Base-by-base conservation (phyloP, 2,797 vertebrate species). In the Cirrhinus mrigala region DNA sequence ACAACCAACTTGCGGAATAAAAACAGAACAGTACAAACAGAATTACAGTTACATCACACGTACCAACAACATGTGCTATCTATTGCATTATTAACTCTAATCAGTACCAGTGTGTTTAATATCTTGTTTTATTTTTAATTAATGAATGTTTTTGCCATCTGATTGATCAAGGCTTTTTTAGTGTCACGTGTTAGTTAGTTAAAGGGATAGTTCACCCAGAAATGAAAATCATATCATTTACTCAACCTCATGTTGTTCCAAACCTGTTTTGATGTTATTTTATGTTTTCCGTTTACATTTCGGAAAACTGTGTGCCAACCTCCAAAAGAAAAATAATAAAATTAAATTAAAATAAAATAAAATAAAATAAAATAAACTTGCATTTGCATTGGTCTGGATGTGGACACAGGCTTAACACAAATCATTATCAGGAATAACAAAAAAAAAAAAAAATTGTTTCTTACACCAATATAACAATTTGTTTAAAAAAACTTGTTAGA, bases 101-200 rank as follows among this genome's bases (percentile, higher is more conserved):
- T 76, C 5, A 76, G 73, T 22, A 22, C 50, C 18, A 12, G 27
- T 75, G 46, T 52, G 71, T 75, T 75, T 75, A 50, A 52, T 74
- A 50, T 50, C 46, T 74, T 74, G 24, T 48, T 18, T 74, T 74
- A 52, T 74, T 50, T 74, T 50, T 74, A 50, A 74, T 76, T 76
- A n/a, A 56, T 58, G 1, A 58, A 76, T 58, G 6, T 40, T 76
- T 76, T 78, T 52, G 8, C 76, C 37, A 78, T 78, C n/a, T 78
- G 76, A 6, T 58, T 76, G 29, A 76, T 75, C 33, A 20, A 12
- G 18, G 29, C 4, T 46, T 78, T 60, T 62, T 77, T 48, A 37
- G 20, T n/a, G 22, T 60, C 54, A 37, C 29, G 18, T 76, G 74
- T 76, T 56, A 44, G 40, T 54, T 8, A 76, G 20, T 56, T n/a